Evolutionary conservation across 2,113 vertebrate species (phyloP), one percentile per base, ranked within the genome.

Genomic region (Calcarius ornatus): DNA sequence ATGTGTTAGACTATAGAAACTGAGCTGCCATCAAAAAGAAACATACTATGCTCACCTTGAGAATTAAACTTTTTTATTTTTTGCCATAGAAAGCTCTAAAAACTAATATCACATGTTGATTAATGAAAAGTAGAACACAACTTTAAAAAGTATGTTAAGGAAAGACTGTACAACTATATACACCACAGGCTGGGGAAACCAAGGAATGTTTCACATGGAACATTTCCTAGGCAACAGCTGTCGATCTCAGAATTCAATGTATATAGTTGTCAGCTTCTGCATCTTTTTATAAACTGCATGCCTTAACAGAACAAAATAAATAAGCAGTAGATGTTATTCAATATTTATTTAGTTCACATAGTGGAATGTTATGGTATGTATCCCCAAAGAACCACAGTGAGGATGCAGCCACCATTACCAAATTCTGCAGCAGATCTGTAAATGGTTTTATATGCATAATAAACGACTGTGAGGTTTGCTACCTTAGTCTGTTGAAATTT

Each of bases 51-150:
- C 13, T 6, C 75, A 54, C 79, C 59, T 63, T 81, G 63, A 97
- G 96, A 98, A 98, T 97, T 97, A 97, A 97, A 97, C 47, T 51
- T 97, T 97, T 98, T 89, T 92, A 73, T 89, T 98, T 98, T 98
- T 97, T 97, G 96, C 96, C 97, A 97, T 98, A 98, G 97, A 98
- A 98, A 98, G 97, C 97, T 98, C 98, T 98, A 98, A 96, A 97
- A 98, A 98, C 98, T 98, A 98, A 92, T 96, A 97, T 92, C 96
- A 98, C 90, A 66, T 96, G 95, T 93, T 64, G 83, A 96, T 95
- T 97, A 98, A 97, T 96, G 95, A 96, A 95, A 97, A 97, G 94
- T 89, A 97, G 94, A 97, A 97, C 95, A 97, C 94, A 96, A 97
- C 83, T 97, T 97, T 85, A 73, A 86, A 97, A 96, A 97, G 94